A percentile compares a stretch with the other conserved stretches of the same genome.
Evolutionary conservation across 2,888 invertebrate genomes (phyloP).

Genomic region (Metopia argyrocephala): DNA sequence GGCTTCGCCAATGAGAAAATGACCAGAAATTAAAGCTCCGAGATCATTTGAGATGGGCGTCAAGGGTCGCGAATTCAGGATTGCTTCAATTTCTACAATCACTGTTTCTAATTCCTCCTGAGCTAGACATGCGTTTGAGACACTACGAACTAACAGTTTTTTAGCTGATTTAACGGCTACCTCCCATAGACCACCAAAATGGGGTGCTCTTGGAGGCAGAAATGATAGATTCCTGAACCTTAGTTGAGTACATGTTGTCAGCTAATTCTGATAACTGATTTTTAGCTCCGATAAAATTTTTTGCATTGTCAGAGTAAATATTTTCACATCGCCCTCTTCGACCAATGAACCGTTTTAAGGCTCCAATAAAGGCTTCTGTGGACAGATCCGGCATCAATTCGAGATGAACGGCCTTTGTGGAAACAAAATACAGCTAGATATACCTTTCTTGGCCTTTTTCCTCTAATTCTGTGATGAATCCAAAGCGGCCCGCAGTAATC

Average conservation of each 20-base stretch:
- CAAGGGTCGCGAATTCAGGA: too few species aligned
- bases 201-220: too few species aligned
- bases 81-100: too few species aligned
- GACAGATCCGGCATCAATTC: slow-evolving; percentile 3
- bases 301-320: slow-evolving; percentile 1
- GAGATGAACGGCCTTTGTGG: background rate
- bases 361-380: background rate
- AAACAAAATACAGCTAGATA: too few species aligned
- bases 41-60: too few species aligned
- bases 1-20: too few species aligned
- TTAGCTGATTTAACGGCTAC: too few species aligned
- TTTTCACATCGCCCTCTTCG: background rate
- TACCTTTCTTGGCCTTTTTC: background rate
- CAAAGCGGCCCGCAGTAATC: too few species aligned
- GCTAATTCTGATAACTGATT: background rate
- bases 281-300: slow-evolving; percentile 9
- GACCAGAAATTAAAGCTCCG: too few species aligned
- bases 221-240: background rate
- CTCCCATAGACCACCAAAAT: too few species aligned
- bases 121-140: too few species aligned
- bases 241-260: background rate
- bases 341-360: background rate
- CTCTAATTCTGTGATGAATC: background rate
- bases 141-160: background rate
- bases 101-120: too few species aligned